Conservation (phyloP, 2,888 invertebrate species). For the Cotesia congregata region DNA sequence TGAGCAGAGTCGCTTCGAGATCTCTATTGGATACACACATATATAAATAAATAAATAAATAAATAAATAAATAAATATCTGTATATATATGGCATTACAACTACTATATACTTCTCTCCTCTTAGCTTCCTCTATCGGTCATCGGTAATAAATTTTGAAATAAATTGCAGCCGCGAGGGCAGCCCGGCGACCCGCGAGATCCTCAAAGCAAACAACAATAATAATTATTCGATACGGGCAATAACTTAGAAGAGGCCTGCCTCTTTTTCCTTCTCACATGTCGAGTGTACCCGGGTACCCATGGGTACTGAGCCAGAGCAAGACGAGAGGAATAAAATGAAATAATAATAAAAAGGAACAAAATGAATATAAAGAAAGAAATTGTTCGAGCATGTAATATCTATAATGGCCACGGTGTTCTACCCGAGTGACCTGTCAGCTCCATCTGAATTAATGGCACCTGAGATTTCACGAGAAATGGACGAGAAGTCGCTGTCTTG, state of each 20-base stretch:
- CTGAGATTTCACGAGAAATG: conserved; percentile 66
- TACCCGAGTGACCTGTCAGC: conserved; percentile 70
- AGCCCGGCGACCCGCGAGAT: conserved; percentile 53
- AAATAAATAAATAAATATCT: conserved; percentile 1
- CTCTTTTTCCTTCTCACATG: conserved; percentile 29
- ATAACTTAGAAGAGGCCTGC: conserved; percentile 58
- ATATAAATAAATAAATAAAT: background rate
- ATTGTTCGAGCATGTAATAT: conserved; percentile 62
- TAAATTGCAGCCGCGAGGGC: conserved; percentile 61
- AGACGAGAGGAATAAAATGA: background rate
- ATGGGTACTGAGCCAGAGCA: background rate
- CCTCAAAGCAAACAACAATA: conserved; percentile 70
- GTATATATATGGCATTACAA: conserved; percentile 29
- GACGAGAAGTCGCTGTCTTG: conserved; percentile 14
- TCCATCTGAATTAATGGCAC: conserved; percentile 67
- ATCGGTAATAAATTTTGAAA: conserved; percentile 70
- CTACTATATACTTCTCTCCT: conserved; percentile 42
- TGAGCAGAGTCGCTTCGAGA: conserved; percentile 43
- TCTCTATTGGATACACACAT: conserved; percentile 59
- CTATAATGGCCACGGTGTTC: conserved; percentile 66
- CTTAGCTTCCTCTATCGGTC: conserved; percentile 63
- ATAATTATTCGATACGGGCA: conserved; percentile 69
- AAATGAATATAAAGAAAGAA: conserved; percentile 34
- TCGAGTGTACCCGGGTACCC: conserved; percentile 22
- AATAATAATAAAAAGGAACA: background rate